Evolutionary conservation across 2,113 vertebrate genomes (phyloP).

Genomic region (Spheniscus mendiculus): DNA sequence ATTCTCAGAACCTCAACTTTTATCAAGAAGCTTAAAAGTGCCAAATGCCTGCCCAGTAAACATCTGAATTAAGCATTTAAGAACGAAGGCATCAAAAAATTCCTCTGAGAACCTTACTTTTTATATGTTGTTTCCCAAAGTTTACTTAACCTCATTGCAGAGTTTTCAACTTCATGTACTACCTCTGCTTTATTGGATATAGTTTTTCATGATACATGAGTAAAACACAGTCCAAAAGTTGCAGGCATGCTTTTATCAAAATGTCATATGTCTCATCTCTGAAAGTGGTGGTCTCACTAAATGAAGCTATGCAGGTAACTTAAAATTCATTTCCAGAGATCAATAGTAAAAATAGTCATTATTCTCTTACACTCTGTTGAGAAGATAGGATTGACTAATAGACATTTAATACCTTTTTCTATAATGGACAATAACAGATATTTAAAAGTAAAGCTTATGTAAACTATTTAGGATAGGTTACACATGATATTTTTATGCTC

Average conservation of each 20-base stretch:
- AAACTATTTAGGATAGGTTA: not conserved
- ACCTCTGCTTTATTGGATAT: not conserved
- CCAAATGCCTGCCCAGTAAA: not conserved
- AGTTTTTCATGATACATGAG: not conserved
- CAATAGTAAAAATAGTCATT: not conserved
- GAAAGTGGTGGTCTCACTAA: not conserved
- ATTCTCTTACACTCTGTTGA: not conserved
- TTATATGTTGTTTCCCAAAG: not conserved
- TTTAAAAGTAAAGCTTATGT: not conserved
- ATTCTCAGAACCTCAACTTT: not conserved
- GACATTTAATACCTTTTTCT: not conserved
- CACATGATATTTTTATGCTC: not conserved
- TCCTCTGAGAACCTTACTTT: not conserved
- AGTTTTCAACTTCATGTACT: not conserved
- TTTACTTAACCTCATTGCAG: not conserved
- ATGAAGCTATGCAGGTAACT: not conserved
- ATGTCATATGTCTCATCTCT: not conserved
- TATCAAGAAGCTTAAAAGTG: not conserved
- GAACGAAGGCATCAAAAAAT: not conserved
- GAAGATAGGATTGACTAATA: not conserved
- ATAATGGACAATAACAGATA: not conserved
- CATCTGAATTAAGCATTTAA: not conserved
- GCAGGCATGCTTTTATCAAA: not conserved
- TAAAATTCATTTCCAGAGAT: not conserved
- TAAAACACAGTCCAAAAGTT: not conserved